Evolutionary conservation across 2,888 invertebrate species (phyloP), one percentile per base, ranked within the genome.

Genomic region (Adineta ricciae): DNA sequence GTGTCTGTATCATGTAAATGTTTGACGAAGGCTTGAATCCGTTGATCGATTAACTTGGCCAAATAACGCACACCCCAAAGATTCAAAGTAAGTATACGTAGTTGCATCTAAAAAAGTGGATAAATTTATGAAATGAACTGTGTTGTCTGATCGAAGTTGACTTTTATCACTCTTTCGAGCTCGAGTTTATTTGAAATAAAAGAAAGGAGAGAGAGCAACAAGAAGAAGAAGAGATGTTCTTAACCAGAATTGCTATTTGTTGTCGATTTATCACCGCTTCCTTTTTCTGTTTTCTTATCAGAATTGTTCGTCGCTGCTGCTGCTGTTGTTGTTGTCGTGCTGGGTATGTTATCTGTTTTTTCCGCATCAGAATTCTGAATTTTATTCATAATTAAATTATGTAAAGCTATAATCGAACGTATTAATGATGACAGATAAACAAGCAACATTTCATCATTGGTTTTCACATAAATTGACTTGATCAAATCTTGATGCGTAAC

Each of bases 301-400:
- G 24, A 11, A 41, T 11, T 9, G 11, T 38, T 14, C 41, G n/a
- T 21, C 19, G 72, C 14, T 64, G 56, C 24, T 8, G 11, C 24
- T 38, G 41, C n/a, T 9, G 41, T 11, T 41, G 78, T 14, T 21
- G 36, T 72, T 21, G 36, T 41, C 21, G 21, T 36, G 2, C 24
- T 0, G 38, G 78, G n/a, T n/a, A 19, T 41, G 41, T 24, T 78
- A 78, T 78, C 78, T 8, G 78, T 8, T 41, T 78, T 78, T 78
- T 78, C 78, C 38, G 78, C 78, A 78, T 78, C 78, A 78, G 41
- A 41, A 78, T 90, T 90, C 86, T 89, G 89, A 38, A 99, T 93
- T 92, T 99, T 99, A 91, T 99, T 99, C 91, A 98, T 98, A 89
- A 99, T 99, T 87, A 99, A 93, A 92, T 99, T 99, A 91, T 99